A percentile compares a stretch with the other conserved stretches of the same genome.
These are phyloP conservation scores for Lepidurus couesii DNA, from an alignment of 1,140 invertebrate genomes.

Conservation along the genomic window DNA sequence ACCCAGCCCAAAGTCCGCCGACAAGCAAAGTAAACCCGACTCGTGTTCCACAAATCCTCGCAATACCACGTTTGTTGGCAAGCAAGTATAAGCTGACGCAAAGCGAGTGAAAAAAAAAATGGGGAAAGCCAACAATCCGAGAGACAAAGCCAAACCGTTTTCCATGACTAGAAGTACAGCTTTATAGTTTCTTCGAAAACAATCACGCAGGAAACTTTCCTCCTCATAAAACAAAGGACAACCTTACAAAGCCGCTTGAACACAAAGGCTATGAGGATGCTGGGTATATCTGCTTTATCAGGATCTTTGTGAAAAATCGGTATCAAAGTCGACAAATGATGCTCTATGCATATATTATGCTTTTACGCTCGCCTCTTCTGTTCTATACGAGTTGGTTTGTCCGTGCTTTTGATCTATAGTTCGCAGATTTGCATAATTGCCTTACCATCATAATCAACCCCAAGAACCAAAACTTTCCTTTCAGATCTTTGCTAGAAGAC, in stretches of 20 bases:
- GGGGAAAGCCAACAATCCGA: neutral
- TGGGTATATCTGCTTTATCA: neutral
- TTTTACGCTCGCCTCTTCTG: neutral
- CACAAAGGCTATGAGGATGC: neutral
- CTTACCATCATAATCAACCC: slow-evolving; percentile 9
- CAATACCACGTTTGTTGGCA: neutral
- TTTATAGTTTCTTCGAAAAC: neutral
- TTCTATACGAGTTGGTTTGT: neutral
- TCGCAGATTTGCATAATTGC: neutral
- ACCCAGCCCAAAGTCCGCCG: neutral
- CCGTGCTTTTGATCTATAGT: slow-evolving; percentile 14
- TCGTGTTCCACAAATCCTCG: neutral
- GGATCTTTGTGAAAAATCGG: neutral
- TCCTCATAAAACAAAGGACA: neutral
- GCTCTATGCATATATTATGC: slow-evolving; percentile 9
- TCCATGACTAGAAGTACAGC: neutral
- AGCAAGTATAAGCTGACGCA: neutral
- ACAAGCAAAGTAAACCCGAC: neutral
- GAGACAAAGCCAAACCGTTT: neutral
- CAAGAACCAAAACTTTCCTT: slow-evolving; percentile 18
- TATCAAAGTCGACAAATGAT: slow-evolving; percentile 19
- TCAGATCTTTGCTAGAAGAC: neutral
- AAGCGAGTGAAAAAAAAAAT: neutral
- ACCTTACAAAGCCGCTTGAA: neutral
- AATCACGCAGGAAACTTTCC: neutral